These are phyloP conservation scores for Mayetiola destructor DNA, from an alignment of 2,888 invertebrate species.

Conservation along the genomic window DNA sequence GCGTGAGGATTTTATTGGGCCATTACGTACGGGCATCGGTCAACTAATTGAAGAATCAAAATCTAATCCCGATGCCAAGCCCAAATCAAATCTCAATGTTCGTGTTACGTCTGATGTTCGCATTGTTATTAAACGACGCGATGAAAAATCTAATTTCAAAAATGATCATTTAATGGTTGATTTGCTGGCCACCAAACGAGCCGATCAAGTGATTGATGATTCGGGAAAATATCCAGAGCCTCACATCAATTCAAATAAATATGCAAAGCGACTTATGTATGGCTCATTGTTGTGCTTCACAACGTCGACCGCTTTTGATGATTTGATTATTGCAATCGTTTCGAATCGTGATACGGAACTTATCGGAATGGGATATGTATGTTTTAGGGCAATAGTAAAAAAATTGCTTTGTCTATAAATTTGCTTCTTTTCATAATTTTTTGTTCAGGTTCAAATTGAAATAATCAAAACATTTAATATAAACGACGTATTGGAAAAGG, in stretches of 20 bases:
- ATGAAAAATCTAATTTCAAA: conserved; percentile 19
- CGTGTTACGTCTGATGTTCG: conserved; percentile 23
- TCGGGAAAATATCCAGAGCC: no score
- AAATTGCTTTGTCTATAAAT: background rate
- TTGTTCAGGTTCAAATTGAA: conserved; percentile 28
- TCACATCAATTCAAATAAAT: background rate
- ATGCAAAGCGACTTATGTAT: conserved; percentile 23
- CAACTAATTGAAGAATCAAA: background rate
- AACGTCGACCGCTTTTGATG: conserved; percentile 46
- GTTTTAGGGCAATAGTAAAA: conserved; percentile 22
- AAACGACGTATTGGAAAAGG: conserved; percentile 28
- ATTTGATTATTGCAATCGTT: conserved; percentile 54
- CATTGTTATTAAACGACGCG: conserved; percentile 24
- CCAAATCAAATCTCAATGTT: conserved; percentile 18
- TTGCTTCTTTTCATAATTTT: background rate
- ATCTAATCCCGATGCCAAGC: conserved; percentile 20
- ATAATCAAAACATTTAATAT: conserved; percentile 28
- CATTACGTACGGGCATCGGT: conserved; percentile 40
- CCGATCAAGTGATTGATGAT: background rate
- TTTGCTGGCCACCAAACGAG: conserved; percentile 15
- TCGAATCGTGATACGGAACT: conserved; percentile 40
- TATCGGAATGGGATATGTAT: conserved; percentile 42
- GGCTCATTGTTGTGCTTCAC: conserved; percentile 63
- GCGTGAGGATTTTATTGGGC: conserved; percentile 64
- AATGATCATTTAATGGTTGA: conserved; percentile 27